A percentile compares a stretch with the other conserved stretches of the same genome.
These are phyloP conservation scores for Phoxinus phoxinus DNA, from an alignment of 2,113 vertebrate species.

Conservation along the genomic window DNA sequence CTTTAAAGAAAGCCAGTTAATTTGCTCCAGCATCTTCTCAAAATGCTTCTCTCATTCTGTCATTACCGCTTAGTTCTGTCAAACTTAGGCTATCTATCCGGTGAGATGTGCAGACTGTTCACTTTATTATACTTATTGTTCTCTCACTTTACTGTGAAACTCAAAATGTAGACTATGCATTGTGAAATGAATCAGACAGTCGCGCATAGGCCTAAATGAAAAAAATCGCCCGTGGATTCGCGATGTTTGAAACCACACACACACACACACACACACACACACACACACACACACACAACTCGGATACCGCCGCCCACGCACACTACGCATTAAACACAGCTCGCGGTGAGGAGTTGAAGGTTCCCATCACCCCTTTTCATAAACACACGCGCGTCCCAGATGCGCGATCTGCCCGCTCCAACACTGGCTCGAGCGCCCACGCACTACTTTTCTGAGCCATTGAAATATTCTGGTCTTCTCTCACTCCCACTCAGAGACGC, in stretches of 20 bases:
- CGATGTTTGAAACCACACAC: conserved; percentile 6
- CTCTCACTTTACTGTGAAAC: not conserved
- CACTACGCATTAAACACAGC: conserved; percentile 38
- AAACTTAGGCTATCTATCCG: no score
- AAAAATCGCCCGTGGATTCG: conserved; percentile 48
- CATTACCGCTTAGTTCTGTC: no score
- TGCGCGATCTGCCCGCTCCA: conserved; percentile 71
- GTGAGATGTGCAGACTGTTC: not conserved
- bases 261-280: not conserved
- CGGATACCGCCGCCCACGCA: conserved; percentile 58
- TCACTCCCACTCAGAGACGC: conserved; percentile 72
- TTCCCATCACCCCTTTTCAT: conserved; percentile 65
- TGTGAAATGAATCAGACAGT: not conserved
- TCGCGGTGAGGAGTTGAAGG: conserved; percentile 59
- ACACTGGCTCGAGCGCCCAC: conserved; percentile 74
- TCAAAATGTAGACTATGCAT: conserved; percentile 26
- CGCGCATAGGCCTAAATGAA: conserved; percentile 47
- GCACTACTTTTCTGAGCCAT: conserved; percentile 62
- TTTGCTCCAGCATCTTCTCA: conserved; percentile 66
- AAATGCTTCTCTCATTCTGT: not conserved
- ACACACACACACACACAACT: conserved; percentile 23
- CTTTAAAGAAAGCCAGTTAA: not conserved
- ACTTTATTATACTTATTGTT: conserved; percentile 24
- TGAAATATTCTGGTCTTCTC: conserved; percentile 68
- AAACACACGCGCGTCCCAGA: conserved; percentile 70